Percentiles rank a stretch among this genome's conserved stretches.
phyloP scores from a whole-genome alignment of 2,113 vertebrate genomes.

The Nycticryphes semicollaris region DNA sequence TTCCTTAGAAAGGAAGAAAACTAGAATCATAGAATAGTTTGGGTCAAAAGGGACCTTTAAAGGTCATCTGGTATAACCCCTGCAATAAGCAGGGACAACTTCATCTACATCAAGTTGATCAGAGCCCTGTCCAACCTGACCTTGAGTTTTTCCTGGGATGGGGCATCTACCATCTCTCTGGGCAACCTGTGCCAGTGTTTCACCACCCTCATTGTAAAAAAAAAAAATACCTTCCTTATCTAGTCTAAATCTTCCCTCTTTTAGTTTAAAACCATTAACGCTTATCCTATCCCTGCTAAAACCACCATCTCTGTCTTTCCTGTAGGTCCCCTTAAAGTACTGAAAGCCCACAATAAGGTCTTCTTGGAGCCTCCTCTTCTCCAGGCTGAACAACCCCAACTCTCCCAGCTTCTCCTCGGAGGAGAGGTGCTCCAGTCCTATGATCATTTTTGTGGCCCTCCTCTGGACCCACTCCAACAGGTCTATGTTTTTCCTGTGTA shows the following conservation, averaged over 20 bases:
- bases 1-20: not conserved
- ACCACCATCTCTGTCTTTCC: not conserved
- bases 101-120: not conserved
- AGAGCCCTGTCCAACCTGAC: not conserved
- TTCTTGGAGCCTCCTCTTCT: not conserved
- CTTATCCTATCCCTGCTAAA: not conserved
- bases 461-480: not conserved
- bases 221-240: not conserved
- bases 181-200: not conserved
- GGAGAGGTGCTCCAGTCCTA: not conserved
- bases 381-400: not conserved
- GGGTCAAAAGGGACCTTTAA: not conserved
- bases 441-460: not conserved
- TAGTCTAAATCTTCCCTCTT: not conserved
- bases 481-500: not conserved
- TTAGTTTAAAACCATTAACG: not conserved
- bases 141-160: not conserved
- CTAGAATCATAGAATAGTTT: too few relatives aligned
- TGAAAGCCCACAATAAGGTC: not conserved
- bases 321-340: not conserved
- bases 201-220: not conserved
- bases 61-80: not conserved
- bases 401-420: not conserved
- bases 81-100: not conserved
- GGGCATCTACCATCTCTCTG: not conserved